A percentile compares a stretch with the other conserved stretches of the same genome.
Evolutionary conservation across 2,888 invertebrate species (phyloP).

Genomic region (Achlya flavicornis): DNA sequence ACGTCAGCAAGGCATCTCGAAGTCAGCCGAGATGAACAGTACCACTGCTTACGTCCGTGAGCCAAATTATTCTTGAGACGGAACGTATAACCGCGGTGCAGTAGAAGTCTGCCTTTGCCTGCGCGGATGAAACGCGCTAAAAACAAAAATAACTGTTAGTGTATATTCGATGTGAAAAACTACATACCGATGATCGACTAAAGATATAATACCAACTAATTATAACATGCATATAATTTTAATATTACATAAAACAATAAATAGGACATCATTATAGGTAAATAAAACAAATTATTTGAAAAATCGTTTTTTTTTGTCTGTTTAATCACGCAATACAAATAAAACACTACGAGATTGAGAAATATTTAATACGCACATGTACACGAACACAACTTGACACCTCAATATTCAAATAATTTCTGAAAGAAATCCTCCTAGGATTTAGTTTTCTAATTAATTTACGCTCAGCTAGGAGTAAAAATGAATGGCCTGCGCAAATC

Average conservation of each 20-base stretch:
- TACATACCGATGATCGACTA: neutral
- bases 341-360: conserved; percentile 32
- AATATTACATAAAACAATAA: too few species aligned
- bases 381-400: conserved; percentile 28
- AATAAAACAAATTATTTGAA: conserved; percentile 23
- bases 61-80: conserved; percentile 79
- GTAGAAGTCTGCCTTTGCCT: conserved; percentile 74
- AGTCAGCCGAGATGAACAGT: conserved; percentile 77
- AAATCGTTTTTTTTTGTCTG: neutral
- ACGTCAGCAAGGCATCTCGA: conserved; percentile 79
- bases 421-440: too few species aligned
- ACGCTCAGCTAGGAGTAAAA: too few species aligned
- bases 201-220: neutral
- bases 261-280: neutral
- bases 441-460: too few species aligned
- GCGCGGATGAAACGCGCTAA: conserved; percentile 77
- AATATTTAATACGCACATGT: conserved; percentile 45
- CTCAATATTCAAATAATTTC: too few species aligned
- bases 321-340: conserved; percentile 25
- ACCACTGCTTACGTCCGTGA: conserved; percentile 81
- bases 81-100: conserved; percentile 79
- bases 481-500: too few species aligned
- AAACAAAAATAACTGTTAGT: neutral
- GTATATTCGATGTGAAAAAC: neutral
- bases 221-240: neutral